Conservation (phyloP, 2,888 invertebrate species). For the Colletes collaris region DNA sequence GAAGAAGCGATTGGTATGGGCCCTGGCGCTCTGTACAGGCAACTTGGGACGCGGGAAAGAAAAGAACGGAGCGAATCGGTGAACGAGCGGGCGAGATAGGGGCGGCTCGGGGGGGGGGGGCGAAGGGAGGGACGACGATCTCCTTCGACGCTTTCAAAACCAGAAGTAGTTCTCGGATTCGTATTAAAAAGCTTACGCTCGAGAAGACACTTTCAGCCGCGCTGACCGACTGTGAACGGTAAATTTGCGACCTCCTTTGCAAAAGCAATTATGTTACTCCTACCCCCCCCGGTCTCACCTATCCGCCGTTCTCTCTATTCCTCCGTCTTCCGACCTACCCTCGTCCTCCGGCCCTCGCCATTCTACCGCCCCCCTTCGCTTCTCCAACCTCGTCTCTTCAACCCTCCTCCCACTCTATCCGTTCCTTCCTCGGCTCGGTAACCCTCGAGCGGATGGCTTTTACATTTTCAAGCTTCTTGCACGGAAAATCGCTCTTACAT, state of each 20-base stretch:
- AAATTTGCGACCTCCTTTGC: constrained; percentile 72
- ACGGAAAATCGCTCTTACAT: constrained; percentile 76
- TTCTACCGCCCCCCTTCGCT: not conserved
- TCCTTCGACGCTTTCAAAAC: constrained; percentile 72
- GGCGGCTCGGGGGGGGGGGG: not conserved
- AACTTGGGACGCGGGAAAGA: constrained; percentile 50
- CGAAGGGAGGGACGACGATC: constrained; percentile 26
- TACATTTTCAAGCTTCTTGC: constrained; percentile 70
- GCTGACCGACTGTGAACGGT: constrained; percentile 70
- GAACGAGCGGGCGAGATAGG: not conserved
- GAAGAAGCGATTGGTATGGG: constrained; percentile 69
- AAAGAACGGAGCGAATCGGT: constrained; percentile 31
- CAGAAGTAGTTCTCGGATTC: constrained; percentile 75
- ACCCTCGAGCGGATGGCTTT: constrained; percentile 65
- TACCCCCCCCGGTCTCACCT: constrained; percentile 40
- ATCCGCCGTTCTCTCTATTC: constrained; percentile 28
- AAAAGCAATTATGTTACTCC: constrained; percentile 71
- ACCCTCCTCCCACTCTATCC: constrained; percentile 15
- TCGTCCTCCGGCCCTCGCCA: not conserved
- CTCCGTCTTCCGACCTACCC: constrained; percentile 6
- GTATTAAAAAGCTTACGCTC: constrained; percentile 74
- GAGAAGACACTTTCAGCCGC: constrained; percentile 70
- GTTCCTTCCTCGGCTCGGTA: constrained; percentile 38
- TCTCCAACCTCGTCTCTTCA: constrained; percentile 3
- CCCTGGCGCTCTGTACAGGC: constrained; percentile 63